Conservation (phyloP, 2,113 vertebrate species). For the Eupsittula cactorum region DNA sequence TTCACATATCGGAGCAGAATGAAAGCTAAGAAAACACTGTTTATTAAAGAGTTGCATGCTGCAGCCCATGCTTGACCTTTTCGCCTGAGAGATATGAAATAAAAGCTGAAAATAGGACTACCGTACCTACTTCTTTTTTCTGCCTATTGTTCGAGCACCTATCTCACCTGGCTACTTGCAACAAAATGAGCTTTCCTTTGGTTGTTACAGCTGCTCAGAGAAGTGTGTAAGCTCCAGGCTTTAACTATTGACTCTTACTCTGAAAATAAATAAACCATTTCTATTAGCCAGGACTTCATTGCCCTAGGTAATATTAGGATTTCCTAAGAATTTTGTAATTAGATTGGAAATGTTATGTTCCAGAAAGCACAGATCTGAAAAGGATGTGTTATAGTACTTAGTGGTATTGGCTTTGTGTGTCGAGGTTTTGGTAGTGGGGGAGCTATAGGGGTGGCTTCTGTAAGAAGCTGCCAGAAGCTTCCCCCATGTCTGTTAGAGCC, state of each 20-base stretch:
- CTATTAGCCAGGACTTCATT: constrained; percentile 31
- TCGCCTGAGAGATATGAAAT: constrained; percentile 30
- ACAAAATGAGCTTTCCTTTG: constrained; percentile 49
- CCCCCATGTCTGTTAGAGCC: neutral
- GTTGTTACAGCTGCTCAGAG: constrained; percentile 49
- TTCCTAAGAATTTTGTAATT: constrained; percentile 59
- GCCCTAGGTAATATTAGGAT: constrained; percentile 43
- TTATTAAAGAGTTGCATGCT: constrained; percentile 44
- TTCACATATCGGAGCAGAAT: neutral
- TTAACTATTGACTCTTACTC: constrained; percentile 63
- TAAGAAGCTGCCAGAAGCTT: neutral
- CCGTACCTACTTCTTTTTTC: neutral
- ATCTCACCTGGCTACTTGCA: constrained; percentile 43
- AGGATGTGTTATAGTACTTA: constrained; percentile 5
- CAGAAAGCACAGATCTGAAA: constrained; percentile 29
- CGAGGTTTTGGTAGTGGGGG: neutral
- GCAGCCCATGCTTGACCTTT: constrained; percentile 48
- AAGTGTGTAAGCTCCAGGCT: constrained; percentile 58
- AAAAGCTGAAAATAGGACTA: constrained; percentile 42
- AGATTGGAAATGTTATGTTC: constrained; percentile 43
- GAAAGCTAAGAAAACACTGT: constrained; percentile 15
- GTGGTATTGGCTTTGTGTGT: neutral
- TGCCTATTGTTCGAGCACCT: constrained; percentile 35
- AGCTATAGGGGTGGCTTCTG: neutral
- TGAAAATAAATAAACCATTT: constrained; percentile 59